A percentile compares a stretch with the other conserved stretches of the same genome.
Evolutionary conservation across 2,113 vertebrate genomes (phyloP).

Genomic region (Hiodon tergisus): DNA sequence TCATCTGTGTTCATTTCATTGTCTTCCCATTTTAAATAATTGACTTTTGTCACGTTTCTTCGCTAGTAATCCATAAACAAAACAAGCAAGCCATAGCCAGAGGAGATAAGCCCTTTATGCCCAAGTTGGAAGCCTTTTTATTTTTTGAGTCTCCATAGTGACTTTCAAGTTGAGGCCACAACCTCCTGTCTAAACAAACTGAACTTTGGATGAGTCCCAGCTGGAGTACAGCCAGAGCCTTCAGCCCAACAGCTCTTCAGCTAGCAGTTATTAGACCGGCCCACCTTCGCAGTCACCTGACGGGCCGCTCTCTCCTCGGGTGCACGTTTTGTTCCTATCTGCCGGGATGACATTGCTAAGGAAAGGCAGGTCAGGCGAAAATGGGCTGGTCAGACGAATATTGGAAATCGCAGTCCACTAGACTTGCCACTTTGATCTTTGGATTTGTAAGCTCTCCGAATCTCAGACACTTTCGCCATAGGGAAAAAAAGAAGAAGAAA

Average conservation of each 20-base stretch:
- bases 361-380: too few species aligned
- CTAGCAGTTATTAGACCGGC: background rate
- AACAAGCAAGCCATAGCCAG: too few species aligned
- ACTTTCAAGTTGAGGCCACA: background rate
- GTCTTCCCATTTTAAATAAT: background rate
- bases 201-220: slow-evolving; percentile 4
- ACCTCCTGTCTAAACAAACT: background rate
- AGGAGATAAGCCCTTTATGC: background rate
- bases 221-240: background rate
- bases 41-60: background rate
- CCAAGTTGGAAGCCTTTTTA: background rate
- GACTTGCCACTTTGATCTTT: too few species aligned
- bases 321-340: too few species aligned
- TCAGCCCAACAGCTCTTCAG: background rate
- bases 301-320: too few species aligned
- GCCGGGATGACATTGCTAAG: too few species aligned
- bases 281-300: background rate
- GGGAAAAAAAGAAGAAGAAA: too few species aligned
- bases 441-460: too few species aligned
- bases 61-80: too few species aligned
- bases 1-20: background rate
- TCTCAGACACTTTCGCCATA: too few species aligned
- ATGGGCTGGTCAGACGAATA: too few species aligned
- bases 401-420: too few species aligned
- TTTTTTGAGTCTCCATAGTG: slow-evolving; percentile 6